A percentile compares a stretch with the other conserved stretches of the same genome.
Evolutionary conservation across 2,113 vertebrate species (phyloP).

Genomic region (Falco punctatus): DNA sequence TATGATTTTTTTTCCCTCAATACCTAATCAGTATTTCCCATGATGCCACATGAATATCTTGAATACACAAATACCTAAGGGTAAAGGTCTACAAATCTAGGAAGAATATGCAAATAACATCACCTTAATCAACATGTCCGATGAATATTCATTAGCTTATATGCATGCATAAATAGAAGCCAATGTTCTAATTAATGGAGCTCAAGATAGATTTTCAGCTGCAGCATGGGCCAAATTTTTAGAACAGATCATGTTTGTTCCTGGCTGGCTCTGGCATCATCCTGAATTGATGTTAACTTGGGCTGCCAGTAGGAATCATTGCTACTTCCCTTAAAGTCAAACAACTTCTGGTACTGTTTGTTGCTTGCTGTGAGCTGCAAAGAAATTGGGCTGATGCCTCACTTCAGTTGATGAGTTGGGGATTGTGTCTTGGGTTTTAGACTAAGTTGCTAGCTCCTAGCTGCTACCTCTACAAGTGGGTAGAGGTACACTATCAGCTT

Average conservation of each 20-base stretch:
- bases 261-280: neutral
- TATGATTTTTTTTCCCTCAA: neutral
- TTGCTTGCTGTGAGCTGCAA: neutral
- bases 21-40: constrained; percentile 24
- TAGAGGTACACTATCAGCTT: neutral
- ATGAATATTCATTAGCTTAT: constrained; percentile 47
- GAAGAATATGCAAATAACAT: constrained; percentile 3
- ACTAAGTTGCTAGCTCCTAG: neutral
- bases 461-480: neutral
- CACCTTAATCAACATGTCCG: constrained; percentile 31
- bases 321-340: neutral
- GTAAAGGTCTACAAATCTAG: constrained; percentile 5
- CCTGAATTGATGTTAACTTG: neutral
- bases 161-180: constrained; percentile 34
- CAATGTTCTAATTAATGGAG: neutral
- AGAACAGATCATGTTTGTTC: neutral
- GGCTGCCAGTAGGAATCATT: neutral
- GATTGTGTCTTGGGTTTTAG: neutral
- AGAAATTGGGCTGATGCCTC: neutral
- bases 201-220: constrained; percentile 4
- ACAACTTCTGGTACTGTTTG: neutral
- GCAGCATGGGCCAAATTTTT: neutral
- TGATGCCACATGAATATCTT: neutral
- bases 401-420: accelerated
- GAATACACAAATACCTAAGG: constrained; percentile 11